Base-by-base conservation (phyloP, 1,140 invertebrate species). In the Grapholita molesta region DNA sequence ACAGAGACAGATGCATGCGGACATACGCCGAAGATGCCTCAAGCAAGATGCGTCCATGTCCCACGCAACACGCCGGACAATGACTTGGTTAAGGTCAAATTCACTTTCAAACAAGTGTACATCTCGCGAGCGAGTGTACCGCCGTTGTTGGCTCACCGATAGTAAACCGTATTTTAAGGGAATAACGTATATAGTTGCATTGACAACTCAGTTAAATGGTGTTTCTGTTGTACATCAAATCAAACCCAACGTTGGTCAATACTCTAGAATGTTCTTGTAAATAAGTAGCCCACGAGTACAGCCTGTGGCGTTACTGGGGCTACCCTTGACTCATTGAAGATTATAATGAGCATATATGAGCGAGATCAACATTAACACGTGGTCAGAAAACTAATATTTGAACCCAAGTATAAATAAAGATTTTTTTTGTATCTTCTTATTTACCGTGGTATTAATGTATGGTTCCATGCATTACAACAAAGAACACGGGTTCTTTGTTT, bases 51-150 rank as follows among this genome's bases (percentile, higher is more conserved):
- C 53, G 53, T 28, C 55, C 28, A 28, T 30, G 55, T 57, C 53
- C 24, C 53, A 57, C 53, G 53, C 48, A 53, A 53, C 53, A 25
- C 53, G 12, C 53, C 53, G 53, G 53, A 57, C 55, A 61, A 61
- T 61, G 55, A 61, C 55, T 61, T 61, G 21, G 53, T 55, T 61
- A 61, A 61, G 55, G 55, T 61, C 55, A 61, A 28, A 61, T 61
- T 61, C 55, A 61, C 55, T 61, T 61, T 61, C 55, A 61, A 61
- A 61, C 25, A 15, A 24, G n/a, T 55, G 24, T 55, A 55, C 12
- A 61, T 28, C 55, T 61, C 32, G n/a, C 11, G 11, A 28, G 11
- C 53, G 24, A 57, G 9, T 11, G 48, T 57, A 28, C 0, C n/a
- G 15, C n/a, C 11, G 33, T 9, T 48, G 15, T n/a, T n/a, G n/a